Conservation (phyloP, 2,888 invertebrate genomes). For the Nysson spinosus region DNA sequence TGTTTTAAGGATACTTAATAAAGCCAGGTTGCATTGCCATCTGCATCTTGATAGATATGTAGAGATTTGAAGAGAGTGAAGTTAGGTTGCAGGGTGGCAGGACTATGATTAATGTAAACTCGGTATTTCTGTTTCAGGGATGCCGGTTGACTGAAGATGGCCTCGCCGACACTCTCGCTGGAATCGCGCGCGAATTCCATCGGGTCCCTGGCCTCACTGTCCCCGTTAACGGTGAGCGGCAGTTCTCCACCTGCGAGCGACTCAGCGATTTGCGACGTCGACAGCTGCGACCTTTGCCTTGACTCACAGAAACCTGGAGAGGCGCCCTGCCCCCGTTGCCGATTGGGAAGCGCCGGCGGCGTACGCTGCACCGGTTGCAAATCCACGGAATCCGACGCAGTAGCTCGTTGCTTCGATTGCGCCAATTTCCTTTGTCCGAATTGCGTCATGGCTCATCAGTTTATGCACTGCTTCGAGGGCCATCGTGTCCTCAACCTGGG, state of each 20-base stretch:
- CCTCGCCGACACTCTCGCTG: constrained; percentile 94
- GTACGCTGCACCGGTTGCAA: constrained; percentile 97
- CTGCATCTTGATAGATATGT: no score
- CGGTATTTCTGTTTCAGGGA: constrained; percentile 83
- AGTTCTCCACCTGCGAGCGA: constrained; percentile 92
- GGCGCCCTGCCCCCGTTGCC: constrained; percentile 74
- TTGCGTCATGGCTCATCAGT: constrained; percentile 99
- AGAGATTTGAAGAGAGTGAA: no score
- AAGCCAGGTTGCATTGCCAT: no score
- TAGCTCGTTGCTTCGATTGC: constrained; percentile 97
- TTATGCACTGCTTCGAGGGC: constrained; percentile 99
- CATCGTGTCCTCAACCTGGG: constrained; percentile 90
- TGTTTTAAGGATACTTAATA: no score
- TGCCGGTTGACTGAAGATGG: constrained; percentile 95
- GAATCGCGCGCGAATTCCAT: constrained; percentile 96
- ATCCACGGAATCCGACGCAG: constrained; percentile 94
- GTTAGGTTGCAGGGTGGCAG: no score
- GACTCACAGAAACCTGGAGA: constrained; percentile 74
- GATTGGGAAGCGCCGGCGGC: constrained; percentile 81
- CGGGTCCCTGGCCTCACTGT: constrained; percentile 86
- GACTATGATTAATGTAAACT: constrained; percentile 12
- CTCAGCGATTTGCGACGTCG: constrained; percentile 87
- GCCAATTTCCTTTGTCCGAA: constrained; percentile 97
- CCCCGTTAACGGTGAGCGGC: constrained; percentile 90
- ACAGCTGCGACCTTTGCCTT: constrained; percentile 76